These are phyloP conservation scores for Oscheius sp. DNA, from an alignment of 1,140 invertebrate genomes.

Conservation along the genomic window DNA sequence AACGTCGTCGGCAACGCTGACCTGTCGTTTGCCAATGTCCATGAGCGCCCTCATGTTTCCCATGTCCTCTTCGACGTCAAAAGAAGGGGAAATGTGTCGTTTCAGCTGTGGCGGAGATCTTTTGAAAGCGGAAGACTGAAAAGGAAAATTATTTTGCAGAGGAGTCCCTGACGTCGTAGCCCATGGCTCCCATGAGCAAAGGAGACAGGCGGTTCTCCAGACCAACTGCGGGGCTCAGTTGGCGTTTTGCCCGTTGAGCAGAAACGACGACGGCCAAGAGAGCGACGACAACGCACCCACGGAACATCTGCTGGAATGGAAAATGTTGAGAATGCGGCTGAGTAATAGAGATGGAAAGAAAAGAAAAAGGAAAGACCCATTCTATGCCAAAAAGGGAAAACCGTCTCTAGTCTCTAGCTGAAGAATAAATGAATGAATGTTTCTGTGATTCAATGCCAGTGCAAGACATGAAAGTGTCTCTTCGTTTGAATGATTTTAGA, in stretches of 20 bases:
- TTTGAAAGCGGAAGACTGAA: not conserved
- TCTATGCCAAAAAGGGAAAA: too few relatives aligned
- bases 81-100: constrained; percentile 31
- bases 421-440: too few relatives aligned
- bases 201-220: constrained; percentile 1
- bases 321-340: too few relatives aligned
- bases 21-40: constrained; percentile 33
- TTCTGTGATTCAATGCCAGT: too few relatives aligned
- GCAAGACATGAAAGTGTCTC: too few relatives aligned
- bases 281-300: not conserved
- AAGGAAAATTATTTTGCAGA: not conserved
- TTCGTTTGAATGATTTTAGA: too few relatives aligned
- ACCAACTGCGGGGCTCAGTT: not conserved
- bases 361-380: too few relatives aligned
- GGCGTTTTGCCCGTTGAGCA: constrained; percentile 8
- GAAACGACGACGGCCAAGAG: not conserved
- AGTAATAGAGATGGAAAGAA: too few relatives aligned
- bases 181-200: not conserved
- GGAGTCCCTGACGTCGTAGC: not conserved
- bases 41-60: constrained; percentile 31
- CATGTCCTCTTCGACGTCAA: constrained; percentile 30
- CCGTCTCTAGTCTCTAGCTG: too few relatives aligned
- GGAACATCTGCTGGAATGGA: not conserved
- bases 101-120: constrained; percentile 8
- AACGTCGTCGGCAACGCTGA: constrained; percentile 23